Conservation (phyloP, 2,113 vertebrate genomes). For the Cromileptes altivelis region DNA sequence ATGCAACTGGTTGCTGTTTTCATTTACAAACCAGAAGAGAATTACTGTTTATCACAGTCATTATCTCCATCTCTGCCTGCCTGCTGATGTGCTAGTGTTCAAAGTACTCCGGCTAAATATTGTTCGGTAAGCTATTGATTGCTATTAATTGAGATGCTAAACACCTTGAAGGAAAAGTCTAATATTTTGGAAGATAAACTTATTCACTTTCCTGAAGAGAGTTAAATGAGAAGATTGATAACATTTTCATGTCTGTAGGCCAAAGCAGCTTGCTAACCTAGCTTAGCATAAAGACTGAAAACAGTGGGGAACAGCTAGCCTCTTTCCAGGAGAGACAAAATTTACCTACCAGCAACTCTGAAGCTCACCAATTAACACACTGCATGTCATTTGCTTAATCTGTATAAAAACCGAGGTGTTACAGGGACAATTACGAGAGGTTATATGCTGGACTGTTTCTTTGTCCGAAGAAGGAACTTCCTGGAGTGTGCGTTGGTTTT, state of each 20-base stretch:
- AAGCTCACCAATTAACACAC: background rate
- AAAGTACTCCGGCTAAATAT: constrained; percentile 38
- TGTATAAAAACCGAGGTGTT: background rate
- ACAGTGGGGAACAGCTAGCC: background rate
- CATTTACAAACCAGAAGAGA: constrained; percentile 44
- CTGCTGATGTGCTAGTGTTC: constrained; percentile 38
- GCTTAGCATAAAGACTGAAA: constrained; percentile 17
- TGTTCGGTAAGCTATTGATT: constrained; percentile 40
- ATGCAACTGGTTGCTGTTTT: constrained; percentile 61
- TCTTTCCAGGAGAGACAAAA: background rate
- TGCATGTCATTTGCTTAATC: too few relatives aligned
- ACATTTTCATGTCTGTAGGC: background rate
- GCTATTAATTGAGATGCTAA: constrained; percentile 28
- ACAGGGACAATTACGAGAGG: background rate
- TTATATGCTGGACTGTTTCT: background rate
- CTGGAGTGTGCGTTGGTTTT: background rate
- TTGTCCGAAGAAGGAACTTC: background rate
- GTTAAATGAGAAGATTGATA: constrained; percentile 2
- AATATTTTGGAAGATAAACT: background rate
- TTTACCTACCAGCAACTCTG: background rate
- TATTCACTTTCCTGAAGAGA: background rate
- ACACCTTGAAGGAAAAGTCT: constrained; percentile 17
- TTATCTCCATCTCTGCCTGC: constrained; percentile 42
- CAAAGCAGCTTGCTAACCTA: background rate
- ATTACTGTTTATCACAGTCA: constrained; percentile 37